A percentile compares a stretch with the other conserved stretches of the same genome.
phyloP scores from a whole-genome alignment of 2,113 vertebrate genomes.

The Chionomys nivalis region DNA sequence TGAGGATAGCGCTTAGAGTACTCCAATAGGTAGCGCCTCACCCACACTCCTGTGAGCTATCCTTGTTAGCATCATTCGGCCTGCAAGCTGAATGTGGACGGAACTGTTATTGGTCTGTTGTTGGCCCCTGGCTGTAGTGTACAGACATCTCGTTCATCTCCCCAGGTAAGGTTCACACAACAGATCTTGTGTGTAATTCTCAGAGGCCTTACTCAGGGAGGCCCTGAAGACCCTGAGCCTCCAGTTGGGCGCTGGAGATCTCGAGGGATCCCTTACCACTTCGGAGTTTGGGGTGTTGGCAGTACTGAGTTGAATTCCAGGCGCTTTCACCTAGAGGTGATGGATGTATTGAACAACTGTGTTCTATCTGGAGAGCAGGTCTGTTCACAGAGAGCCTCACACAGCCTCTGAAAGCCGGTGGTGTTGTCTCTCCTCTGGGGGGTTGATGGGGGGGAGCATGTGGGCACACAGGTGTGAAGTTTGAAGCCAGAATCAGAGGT shows the following conservation, averaged over 20 bases:
- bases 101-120: background rate
- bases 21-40: background rate
- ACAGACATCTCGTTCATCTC: background rate
- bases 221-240: background rate
- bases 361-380: constrained; percentile 73
- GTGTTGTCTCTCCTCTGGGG: constrained; percentile 71
- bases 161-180: background rate
- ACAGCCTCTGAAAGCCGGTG: constrained; percentile 69
- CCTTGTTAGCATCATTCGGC: background rate
- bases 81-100: background rate
- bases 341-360: constrained; percentile 76
- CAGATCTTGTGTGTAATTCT: background rate
- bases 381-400: constrained; percentile 13
- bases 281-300: constrained; percentile 43
- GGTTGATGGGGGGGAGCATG: constrained; percentile 47
- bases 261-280: constrained; percentile 27
- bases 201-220: background rate
- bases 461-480: constrained; percentile 55
- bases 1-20: background rate
- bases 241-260: background rate
- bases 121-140: background rate
- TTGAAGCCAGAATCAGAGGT: constrained; percentile 33
- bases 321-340: constrained; percentile 65
- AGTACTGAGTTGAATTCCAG: constrained; percentile 25
- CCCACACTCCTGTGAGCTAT: background rate